Base-by-base conservation (phyloP, 2,888 invertebrate species). In the Leucophenga montana region DNA sequence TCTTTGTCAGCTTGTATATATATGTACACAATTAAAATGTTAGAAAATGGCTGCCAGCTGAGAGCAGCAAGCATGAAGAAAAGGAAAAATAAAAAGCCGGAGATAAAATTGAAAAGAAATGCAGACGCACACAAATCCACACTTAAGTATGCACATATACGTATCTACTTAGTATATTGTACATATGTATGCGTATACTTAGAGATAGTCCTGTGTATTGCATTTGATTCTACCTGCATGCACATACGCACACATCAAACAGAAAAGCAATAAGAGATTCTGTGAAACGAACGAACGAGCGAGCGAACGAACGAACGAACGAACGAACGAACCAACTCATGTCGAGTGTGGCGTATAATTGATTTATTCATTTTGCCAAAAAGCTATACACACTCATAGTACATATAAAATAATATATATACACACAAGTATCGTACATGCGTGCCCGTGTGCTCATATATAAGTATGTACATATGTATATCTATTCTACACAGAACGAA, bases 331-430 rank as follows among this genome's bases (percentile, higher is more conserved):
- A 50, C 6, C 50, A 50, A 50, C 16, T 39, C 22, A 20, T 62
- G 62, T 8, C 22, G 8, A 59, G 46, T 39, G 53, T 39, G 68
- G 61, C 67, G 53, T 39, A 62, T 68, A 68, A 68, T 68, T 68
- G 68, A 68, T 68, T 68, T 68, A 68, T 68, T 62, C 48, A 53
- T 61, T 68, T 61, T 59, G 46, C 62, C 62, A 64, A 48, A 22
- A 46, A n/a, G 20, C 62, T 33, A 62, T 5, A 11, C 46, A 46
- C n/a, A 31, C 20, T 14, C 62, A 62, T 11, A 46, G 13, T 44
- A 62, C 13, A 62, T 13, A 39, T 39, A 13, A 2, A 9, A 33
- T 16, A 33, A n/a, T 16, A 33, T 16, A 59, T 39, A 59, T 39
- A 39, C 11, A 3, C 27, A 57, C 6, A 59, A 16, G n/a, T 39